Conservation (phyloP, 1,140 invertebrate genomes). For the Varroa destructor region DNA sequence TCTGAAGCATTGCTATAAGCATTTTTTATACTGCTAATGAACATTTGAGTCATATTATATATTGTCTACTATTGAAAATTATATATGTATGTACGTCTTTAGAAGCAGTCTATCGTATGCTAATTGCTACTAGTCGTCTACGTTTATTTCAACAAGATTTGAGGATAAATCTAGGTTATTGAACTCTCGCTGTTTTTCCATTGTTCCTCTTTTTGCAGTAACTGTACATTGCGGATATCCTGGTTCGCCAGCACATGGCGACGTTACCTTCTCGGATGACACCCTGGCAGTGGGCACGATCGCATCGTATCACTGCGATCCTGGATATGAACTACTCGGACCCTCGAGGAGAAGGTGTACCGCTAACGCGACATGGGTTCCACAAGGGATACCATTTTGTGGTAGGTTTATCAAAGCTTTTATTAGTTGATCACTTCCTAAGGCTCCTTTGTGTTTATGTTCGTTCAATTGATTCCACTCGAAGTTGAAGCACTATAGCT, state of each 20-base stretch:
- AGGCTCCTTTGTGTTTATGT: not conserved
- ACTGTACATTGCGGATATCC: slow-evolving; percentile 57
- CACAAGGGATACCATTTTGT: slow-evolving; percentile 81
- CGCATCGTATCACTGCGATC: slow-evolving; percentile 71
- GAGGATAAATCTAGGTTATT: too few species aligned
- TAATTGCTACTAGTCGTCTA: too few species aligned
- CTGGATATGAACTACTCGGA: slow-evolving; percentile 77
- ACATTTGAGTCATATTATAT: too few species aligned
- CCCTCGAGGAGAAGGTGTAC: slow-evolving; percentile 63
- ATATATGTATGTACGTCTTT: too few species aligned
- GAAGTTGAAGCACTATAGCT: not conserved
- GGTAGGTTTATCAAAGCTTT: slow-evolving; percentile 55
- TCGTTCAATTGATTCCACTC: not conserved
- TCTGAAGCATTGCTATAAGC: too few species aligned
- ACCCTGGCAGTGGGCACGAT: slow-evolving; percentile 52
- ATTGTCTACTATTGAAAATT: too few species aligned
- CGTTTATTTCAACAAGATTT: too few species aligned
- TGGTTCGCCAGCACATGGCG: slow-evolving; percentile 77
- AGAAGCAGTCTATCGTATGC: too few species aligned
- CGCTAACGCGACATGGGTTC: slow-evolving; percentile 62
- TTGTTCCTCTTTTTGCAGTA: too few species aligned
- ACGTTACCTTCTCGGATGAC: slow-evolving; percentile 60
- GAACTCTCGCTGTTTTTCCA: too few species aligned
- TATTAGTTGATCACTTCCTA: slow-evolving; percentile 33
- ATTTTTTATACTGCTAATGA: too few species aligned